Evolutionary conservation across 2,888 invertebrate species (phyloP).

Genomic region (Tachina lurida): DNA sequence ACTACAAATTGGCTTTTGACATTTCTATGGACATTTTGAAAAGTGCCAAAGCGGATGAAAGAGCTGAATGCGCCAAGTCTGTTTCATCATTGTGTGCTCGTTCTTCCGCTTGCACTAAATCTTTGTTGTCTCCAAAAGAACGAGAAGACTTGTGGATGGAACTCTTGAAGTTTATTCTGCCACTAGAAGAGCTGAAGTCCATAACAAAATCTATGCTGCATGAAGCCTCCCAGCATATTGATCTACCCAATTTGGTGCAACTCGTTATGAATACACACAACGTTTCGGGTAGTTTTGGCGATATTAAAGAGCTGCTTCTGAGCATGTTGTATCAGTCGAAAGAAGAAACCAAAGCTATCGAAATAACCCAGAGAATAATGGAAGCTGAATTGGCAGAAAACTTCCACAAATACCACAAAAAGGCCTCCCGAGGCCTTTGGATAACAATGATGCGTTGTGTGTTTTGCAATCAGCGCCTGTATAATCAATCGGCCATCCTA

Average conservation of each 20-base stretch:
- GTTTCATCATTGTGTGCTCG: conserved; percentile 82
- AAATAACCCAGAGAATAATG: conserved; percentile 86
- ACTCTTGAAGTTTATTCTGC: conserved; percentile 82
- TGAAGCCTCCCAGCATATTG: conserved; percentile 85
- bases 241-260: conserved; percentile 85
- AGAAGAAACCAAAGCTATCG: conserved; percentile 89
- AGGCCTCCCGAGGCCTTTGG: conserved; percentile 80
- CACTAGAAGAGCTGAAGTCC: conserved; percentile 82
- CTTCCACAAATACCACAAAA: conserved; percentile 77
- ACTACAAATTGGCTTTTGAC: conserved; percentile 88
- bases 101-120: conserved; percentile 78
- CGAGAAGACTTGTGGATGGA: conserved; percentile 84
- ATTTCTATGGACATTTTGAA: conserved; percentile 84
- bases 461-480: conserved; percentile 80
- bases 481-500: conserved; percentile 78
- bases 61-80: conserved; percentile 75
- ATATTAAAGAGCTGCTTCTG: conserved; percentile 85
- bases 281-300: conserved; percentile 85
- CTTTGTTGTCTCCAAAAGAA: conserved; percentile 82
- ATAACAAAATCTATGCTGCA: conserved; percentile 84
- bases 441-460: conserved; percentile 81
- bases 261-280: conserved; percentile 84
- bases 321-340: conserved; percentile 90
- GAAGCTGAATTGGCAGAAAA: conserved; percentile 87
- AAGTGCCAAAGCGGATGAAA: conserved; percentile 72